Percentiles rank a stretch among this genome's conserved stretches.
Conservation (phyloP, 2,888 invertebrate genomes). For the Siphlonurus alternatus region DNA sequence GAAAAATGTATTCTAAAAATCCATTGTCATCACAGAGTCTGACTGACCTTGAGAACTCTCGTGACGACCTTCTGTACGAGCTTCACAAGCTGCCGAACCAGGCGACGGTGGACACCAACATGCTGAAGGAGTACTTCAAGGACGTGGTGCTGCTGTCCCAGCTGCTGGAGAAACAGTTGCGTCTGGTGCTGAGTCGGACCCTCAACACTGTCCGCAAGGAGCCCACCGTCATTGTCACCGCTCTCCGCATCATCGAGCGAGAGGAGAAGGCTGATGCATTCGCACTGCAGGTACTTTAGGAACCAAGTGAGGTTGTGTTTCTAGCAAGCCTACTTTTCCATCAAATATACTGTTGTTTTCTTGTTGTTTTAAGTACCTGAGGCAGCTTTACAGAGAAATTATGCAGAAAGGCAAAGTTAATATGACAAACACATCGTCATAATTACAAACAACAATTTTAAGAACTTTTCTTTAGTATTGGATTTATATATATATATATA, state of each 20-base stretch:
- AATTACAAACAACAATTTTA: too few relatives aligned
- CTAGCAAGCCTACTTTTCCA: too few relatives aligned
- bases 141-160: constrained; percentile 85
- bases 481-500: not conserved
- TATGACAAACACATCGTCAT: too few relatives aligned
- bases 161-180: constrained; percentile 77
- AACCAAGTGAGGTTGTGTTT: too few relatives aligned
- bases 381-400: too few relatives aligned
- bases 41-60: constrained; percentile 87
- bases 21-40: constrained; percentile 49
- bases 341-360: too few relatives aligned
- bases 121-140: constrained; percentile 89
- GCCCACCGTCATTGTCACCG: constrained; percentile 90
- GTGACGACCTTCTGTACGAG: constrained; percentile 90
- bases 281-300: constrained; percentile 52
- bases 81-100: constrained; percentile 86
- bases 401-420: too few relatives aligned
- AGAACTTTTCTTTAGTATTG: not conserved
- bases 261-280: constrained; percentile 91
- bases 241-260: constrained; percentile 85
- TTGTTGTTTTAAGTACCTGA: too few relatives aligned
- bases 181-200: constrained; percentile 74
- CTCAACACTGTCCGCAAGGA: constrained; percentile 89
- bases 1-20: too few relatives aligned
- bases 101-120: constrained; percentile 73